phyloP scores from a whole-genome alignment of 2,113 vertebrate species.

The Eurystomus gularis region DNA sequence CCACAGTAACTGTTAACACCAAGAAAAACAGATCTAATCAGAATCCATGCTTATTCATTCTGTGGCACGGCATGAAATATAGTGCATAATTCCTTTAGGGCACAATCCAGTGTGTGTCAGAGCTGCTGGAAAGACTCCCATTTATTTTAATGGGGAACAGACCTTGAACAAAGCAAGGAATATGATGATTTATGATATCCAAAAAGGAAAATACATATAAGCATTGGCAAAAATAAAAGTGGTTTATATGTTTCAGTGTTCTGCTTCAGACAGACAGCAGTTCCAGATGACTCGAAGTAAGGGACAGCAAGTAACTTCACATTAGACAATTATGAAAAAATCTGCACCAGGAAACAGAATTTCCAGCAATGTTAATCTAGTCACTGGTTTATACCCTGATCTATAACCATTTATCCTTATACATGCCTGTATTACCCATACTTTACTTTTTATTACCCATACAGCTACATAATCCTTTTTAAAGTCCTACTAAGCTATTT shows the following conservation, averaged over 20 bases:
- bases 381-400: neutral
- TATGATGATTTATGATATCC: neutral
- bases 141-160: neutral
- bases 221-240: neutral
- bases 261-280: neutral
- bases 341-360: neutral
- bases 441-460: neutral
- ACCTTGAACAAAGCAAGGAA: neutral
- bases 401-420: neutral
- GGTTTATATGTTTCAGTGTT: neutral
- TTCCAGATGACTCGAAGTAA: neutral
- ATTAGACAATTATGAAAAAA: neutral
- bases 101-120: neutral
- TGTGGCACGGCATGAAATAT: neutral
- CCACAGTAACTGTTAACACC: neutral
- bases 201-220: neutral
- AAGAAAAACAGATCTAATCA: neutral
- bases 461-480: neutral
- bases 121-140: neutral
- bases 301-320: rapidly evolving
- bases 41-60: neutral
- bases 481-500: neutral
- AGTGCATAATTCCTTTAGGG: neutral
- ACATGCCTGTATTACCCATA: neutral
- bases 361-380: neutral